Evolutionary conservation across 2,888 invertebrate genomes (phyloP).

Genomic region (Acanthococcus lagerstroemiae): DNA sequence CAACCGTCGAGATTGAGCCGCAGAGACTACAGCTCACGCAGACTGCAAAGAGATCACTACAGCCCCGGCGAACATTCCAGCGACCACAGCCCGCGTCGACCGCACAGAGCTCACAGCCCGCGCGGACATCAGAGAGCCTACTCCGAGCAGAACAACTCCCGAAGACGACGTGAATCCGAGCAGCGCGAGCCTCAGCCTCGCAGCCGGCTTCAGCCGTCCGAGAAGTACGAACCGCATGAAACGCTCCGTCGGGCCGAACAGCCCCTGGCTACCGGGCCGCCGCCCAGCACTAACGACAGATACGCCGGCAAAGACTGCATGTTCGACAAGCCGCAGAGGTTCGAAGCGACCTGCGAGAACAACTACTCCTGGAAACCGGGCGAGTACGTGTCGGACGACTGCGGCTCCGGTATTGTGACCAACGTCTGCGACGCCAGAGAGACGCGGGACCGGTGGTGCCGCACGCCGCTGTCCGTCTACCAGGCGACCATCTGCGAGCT

Average conservation of each 20-base stretch:
- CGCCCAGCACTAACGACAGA: neutral
- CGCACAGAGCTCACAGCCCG: no score
- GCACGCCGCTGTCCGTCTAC: constrained; percentile 18
- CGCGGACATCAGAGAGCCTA: no score
- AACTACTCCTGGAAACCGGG: constrained; percentile 5
- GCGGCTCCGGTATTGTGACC: constrained; percentile 22
- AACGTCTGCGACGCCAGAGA: neutral
- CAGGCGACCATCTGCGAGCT: constrained; percentile 18
- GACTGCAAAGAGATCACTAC: no score
- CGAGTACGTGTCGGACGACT: constrained; percentile 17
- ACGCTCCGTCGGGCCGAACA: neutral
- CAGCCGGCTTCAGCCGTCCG: no score
- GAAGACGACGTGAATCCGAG: no score
- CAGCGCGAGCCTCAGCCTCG: no score
- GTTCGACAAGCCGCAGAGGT: neutral
- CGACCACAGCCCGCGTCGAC: no score
- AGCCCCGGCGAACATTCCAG: no score
- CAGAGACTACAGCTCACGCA: no score
- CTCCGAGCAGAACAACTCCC: no score
- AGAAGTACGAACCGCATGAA: no score
- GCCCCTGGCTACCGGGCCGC: neutral
- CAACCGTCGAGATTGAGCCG: no score
- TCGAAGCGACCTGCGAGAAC: neutral
- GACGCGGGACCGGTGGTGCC: constrained; percentile 4
- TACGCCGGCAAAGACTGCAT: neutral